Percentiles rank a stretch among this genome's conserved stretches.
phyloP scores from a whole-genome alignment of 1,140 invertebrate genomes.

The Nylanderia fulva region DNA sequence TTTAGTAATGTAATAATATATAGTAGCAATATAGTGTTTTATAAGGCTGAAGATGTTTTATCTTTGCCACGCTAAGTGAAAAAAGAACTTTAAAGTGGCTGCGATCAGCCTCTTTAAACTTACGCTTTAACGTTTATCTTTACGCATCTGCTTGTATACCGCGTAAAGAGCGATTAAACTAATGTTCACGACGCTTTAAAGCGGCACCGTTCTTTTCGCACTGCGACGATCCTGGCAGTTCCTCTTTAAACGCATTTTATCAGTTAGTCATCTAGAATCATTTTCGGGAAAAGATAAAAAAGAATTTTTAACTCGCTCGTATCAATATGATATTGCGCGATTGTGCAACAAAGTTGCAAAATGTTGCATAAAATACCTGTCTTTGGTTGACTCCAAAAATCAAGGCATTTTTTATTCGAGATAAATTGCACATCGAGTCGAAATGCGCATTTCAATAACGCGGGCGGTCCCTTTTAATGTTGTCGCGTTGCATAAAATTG shows the following conservation, averaged over 20 bases:
- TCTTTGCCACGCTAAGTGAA: not conserved
- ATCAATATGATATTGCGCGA: not conserved
- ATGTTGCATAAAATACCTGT: not conserved
- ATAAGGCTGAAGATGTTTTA: not conserved
- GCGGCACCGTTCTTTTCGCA: not conserved
- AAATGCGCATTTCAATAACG: constrained; percentile 18
- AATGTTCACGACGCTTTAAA: constrained; percentile 24
- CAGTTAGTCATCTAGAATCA: not conserved
- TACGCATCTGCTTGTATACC: not conserved
- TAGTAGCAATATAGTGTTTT: too few species aligned
- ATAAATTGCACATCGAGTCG: not conserved
- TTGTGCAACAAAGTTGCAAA: not conserved
- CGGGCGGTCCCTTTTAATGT: not conserved
- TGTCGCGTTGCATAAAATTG: constrained; percentile 44
- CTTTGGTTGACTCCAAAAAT: not conserved
- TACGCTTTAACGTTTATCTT: constrained; percentile 3
- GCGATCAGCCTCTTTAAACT: not conserved
- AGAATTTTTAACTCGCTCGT: not conserved
- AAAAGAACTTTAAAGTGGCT: not conserved
- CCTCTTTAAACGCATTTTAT: constrained; percentile 15
- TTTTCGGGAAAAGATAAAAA: not conserved
- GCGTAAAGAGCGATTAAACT: constrained; percentile 7
- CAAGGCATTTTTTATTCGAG: not conserved
- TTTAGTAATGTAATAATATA: not conserved
- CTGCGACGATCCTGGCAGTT: not conserved